Conservation (phyloP, 2,113 vertebrate species). For the Haemorhous mexicanus region DNA sequence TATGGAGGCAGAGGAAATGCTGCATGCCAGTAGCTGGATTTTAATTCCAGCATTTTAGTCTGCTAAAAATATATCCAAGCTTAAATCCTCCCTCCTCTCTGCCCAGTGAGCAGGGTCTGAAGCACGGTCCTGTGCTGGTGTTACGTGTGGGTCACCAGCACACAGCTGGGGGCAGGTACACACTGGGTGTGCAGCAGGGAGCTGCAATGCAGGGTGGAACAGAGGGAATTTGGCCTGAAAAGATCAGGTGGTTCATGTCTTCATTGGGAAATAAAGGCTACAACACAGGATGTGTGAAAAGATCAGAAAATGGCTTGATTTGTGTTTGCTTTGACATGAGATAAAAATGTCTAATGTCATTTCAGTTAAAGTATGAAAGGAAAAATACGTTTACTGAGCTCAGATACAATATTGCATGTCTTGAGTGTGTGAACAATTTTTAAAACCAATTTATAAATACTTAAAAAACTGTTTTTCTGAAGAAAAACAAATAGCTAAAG, state of each 20-base stretch:
- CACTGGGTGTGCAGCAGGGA: accelerated
- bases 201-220: background rate
- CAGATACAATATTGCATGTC: constrained; percentile 1
- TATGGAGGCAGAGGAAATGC: constrained; percentile 21
- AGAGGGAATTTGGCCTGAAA: constrained; percentile 24
- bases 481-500: constrained; percentile 15
- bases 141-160: background rate
- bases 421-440: constrained; percentile 2
- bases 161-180: accelerated
- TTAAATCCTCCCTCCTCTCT: background rate
- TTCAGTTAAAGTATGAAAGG: background rate
- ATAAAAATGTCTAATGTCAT: constrained; percentile 30
- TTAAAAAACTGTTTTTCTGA: constrained; percentile 30
- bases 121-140: accelerated
- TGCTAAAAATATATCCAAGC: background rate
- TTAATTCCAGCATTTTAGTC: constrained; percentile 37
- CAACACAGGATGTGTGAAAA: background rate
- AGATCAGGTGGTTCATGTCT: constrained; percentile 45
- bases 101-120: background rate
- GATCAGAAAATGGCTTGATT: constrained; percentile 27
- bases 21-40: background rate
- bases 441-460: constrained; percentile 53
- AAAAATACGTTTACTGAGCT: constrained; percentile 24
- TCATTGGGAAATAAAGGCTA: background rate
- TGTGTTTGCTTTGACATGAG: background rate